phyloP scores from a whole-genome alignment of 2,113 vertebrate genomes.

The Acrocephalus kingi region DNA sequence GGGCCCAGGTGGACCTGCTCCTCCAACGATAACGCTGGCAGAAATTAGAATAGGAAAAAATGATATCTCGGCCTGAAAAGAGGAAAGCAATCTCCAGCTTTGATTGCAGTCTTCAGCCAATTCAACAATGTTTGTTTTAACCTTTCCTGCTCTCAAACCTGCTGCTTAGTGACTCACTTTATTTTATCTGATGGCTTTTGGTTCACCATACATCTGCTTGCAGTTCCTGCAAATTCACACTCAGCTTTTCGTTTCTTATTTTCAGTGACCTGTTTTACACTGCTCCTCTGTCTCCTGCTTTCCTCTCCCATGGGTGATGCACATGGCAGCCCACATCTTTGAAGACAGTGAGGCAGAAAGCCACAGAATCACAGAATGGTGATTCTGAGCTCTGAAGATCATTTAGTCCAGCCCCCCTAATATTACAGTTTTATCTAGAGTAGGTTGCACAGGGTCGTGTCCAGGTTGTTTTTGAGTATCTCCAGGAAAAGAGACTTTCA shows the following conservation, averaged over 20 bases:
- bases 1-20: no score
- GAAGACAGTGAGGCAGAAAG: background rate
- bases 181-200: background rate
- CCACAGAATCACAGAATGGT: background rate
- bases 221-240: background rate
- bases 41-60: rapidly evolving
- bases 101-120: background rate
- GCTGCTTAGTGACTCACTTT: background rate
- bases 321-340: background rate
- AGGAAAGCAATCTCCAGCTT: background rate
- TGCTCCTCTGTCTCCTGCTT: background rate
- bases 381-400: background rate
- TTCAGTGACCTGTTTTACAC: background rate
- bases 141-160: background rate
- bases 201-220: background rate
- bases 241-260: background rate
- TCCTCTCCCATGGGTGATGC: background rate
- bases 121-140: background rate
- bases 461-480: background rate
- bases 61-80: rapidly evolving
- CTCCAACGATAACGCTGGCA: background rate
- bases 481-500: background rate
- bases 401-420: background rate
- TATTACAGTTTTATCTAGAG: background rate
- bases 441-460: background rate